Conservation (phyloP, 2,113 vertebrate species). For the Zosterops pallidus region DNA sequence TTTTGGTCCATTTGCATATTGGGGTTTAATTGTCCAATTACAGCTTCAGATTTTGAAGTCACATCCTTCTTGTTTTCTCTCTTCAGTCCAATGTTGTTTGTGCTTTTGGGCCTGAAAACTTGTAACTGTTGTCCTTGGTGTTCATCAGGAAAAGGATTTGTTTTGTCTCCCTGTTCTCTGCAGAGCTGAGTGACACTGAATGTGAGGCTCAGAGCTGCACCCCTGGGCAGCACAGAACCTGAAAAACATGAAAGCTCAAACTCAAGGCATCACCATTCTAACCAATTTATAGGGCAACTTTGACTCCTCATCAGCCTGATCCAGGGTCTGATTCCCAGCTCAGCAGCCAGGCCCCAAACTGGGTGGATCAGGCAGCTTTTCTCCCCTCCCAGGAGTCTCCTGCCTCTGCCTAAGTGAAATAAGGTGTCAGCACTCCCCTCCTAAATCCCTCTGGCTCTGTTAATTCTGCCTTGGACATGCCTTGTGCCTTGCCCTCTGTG, state of each 20-base stretch:
- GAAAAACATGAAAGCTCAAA: background rate
- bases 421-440: background rate
- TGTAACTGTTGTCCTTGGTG: background rate
- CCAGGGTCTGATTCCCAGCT: background rate
- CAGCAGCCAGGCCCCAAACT: background rate
- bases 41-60: too few species aligned
- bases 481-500: background rate
- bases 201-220: background rate
- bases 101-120: background rate
- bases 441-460: constrained; percentile 1
- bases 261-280: background rate
- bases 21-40: too few species aligned
- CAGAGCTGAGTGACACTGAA: background rate
- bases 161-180: background rate
- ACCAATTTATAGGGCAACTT: background rate
- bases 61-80: too few species aligned
- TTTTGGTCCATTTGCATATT: too few species aligned
- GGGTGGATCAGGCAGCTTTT: background rate
- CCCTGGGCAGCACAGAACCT: background rate
- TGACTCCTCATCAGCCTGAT: background rate
- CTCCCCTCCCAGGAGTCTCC: background rate
- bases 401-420: background rate
- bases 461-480: background rate
- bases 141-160: background rate
- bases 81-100: too few species aligned